Base-by-base conservation (phyloP, 2,797 vertebrate genomes). In the Mus spretus region DNA sequence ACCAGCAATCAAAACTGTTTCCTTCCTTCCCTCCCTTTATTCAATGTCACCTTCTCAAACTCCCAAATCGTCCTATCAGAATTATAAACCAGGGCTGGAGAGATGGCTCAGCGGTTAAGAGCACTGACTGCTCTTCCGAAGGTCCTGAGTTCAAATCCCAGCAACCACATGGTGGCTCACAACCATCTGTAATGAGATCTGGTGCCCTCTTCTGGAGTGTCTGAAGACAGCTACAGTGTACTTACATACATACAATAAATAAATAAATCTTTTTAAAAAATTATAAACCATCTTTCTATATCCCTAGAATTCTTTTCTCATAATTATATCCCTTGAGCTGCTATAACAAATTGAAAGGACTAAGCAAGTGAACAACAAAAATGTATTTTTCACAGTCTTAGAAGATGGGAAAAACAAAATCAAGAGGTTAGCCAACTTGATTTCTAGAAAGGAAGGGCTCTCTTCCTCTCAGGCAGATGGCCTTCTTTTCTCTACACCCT, bases 361-460 rank as follows among this genome's bases (percentile, higher is more conserved):
- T 34, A 31, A 22, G 6, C 70, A 9, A 37, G n/a, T 92, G 86
- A 92, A 83, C 1, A 82, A 91, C 9, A 78, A n/a, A 77, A 95
- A 67, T 57, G 59, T 85, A 89, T 91, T 86, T 82, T 47, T 94
- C 40, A 86, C 3, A 83, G 55, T 79, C 89, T 26, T 95, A 34
- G 28, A 85, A 7, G 11, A 26, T 72, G 20, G 20, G 34, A 91
- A 57, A 12, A 61, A 12, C 14, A 95, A 55, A 37, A 84, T 92
- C 4, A 75, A 90, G 63, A 53, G 40, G 4, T 53, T 57, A 9
- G 40, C 24, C 75, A 89, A 34, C 72, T 65, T 6, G 57, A 24
- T 65, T 75, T 65, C 50, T 80, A 44, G 19, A 82, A 61, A 63
- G 80, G n/a, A 26, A 94, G n/a, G 67, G 85, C 3, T 75, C 37